phyloP scores from a whole-genome alignment of 1,140 invertebrate genomes.

The Dreissena rostriformis region DNA sequence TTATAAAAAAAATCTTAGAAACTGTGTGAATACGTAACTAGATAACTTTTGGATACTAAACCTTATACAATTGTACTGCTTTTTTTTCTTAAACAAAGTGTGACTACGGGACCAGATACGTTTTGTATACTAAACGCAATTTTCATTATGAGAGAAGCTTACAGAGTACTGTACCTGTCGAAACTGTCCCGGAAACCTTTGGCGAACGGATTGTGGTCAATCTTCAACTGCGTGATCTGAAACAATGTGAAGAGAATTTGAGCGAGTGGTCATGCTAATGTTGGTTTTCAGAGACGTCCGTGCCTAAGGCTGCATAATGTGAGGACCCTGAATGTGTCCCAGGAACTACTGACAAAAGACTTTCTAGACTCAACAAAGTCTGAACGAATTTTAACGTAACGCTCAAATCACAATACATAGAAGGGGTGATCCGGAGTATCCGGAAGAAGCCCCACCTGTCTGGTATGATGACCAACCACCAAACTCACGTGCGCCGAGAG shows the following conservation, averaged over 20 bases:
- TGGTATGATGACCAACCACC: no score
- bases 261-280: not conserved
- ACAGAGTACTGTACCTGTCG: constrained; percentile 57
- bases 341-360: no score
- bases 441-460: no score
- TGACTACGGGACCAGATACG: not conserved
- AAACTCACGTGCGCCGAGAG: no score
- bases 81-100: not conserved
- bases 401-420: no score
- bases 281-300: no score
- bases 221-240: constrained; percentile 98
- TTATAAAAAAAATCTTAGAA: not conserved
- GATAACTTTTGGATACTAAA: not conserved
- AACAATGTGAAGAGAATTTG: constrained; percentile 69
- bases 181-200: constrained; percentile 96
- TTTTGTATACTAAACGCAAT: not conserved
- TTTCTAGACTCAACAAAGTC: no score
- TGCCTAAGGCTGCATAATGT: no score
- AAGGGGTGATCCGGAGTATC: no score
- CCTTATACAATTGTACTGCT: not conserved
- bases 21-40: not conserved
- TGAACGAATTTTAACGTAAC: no score
- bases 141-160: no score
- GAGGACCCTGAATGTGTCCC: no score
- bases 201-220: constrained; percentile 99